Evolutionary conservation across 2,113 vertebrate species (phyloP).

Genomic region (Tragelaphus buxtoni): DNA sequence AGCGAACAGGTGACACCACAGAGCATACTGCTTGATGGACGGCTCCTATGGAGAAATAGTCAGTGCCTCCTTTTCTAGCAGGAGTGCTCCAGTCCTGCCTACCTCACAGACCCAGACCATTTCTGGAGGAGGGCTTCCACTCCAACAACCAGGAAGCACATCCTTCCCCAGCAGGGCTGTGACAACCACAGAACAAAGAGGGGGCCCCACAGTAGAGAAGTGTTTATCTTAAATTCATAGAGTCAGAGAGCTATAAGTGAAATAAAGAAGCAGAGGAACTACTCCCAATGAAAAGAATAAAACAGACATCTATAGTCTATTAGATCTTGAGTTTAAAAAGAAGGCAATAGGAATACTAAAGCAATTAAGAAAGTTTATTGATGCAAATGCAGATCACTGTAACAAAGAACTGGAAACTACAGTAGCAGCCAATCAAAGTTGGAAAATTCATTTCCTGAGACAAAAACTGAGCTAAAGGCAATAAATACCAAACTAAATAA

Average conservation of each 20-base stretch:
- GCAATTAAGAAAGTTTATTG: neutral
- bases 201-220: neutral
- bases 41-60: too few species aligned
- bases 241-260: neutral
- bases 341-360: neutral
- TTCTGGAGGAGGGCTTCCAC: neutral
- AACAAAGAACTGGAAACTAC: neutral
- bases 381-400: neutral
- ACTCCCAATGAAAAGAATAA: neutral
- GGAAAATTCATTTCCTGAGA: neutral
- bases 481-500: neutral
- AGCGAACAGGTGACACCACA: too few species aligned
- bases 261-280: neutral
- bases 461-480: neutral
- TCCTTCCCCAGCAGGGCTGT: neutral
- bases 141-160: neutral
- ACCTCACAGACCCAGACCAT: neutral
- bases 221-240: neutral
- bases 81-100: neutral
- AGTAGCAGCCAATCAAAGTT: neutral
- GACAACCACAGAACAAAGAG: neutral
- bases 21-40: neutral
- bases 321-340: neutral
- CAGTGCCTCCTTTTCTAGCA: neutral
- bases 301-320: neutral